These are phyloP conservation scores for Syngnathus acus DNA, from an alignment of 2,797 vertebrate species.

Conservation along the genomic window DNA sequence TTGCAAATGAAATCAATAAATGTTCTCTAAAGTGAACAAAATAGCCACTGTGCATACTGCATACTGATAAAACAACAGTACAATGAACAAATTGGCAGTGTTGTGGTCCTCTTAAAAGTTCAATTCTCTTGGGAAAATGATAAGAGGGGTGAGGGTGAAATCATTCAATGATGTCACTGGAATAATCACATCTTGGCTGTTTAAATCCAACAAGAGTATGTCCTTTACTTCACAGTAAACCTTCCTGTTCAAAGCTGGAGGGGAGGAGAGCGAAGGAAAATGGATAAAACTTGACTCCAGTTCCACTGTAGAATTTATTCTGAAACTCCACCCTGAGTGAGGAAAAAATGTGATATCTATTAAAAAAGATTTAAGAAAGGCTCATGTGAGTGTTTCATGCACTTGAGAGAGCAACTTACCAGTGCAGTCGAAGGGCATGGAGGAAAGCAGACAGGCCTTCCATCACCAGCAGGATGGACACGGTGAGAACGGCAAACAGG, in stretches of 20 bases:
- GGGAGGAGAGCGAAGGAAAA: conserved; percentile 82
- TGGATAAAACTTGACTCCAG: conserved; percentile 87
- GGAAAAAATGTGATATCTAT: neutral
- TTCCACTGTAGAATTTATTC: conserved; percentile 92
- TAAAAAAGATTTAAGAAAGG: neutral
- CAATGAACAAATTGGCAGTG: neutral
- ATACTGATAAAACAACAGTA: neutral
- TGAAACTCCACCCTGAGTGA: conserved; percentile 94
- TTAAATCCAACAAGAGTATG: conserved; percentile 3
- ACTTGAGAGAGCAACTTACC: conserved; percentile 66
- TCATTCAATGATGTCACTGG: conserved; percentile 8
- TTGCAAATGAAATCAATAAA: neutral
- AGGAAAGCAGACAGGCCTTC: conserved; percentile 97
- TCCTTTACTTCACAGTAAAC: conserved; percentile 65
- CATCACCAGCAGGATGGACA: conserved; percentile 92
- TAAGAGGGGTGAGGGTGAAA: conserved; percentile 13
- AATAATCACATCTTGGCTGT: conserved; percentile 17
- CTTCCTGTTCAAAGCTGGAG: conserved; percentile 66
- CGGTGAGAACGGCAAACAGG: conserved; percentile 82
- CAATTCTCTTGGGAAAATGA: conserved; percentile 3
- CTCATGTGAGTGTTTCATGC: neutral
- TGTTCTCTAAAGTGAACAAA: conserved; percentile 7
- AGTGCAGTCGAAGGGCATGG: conserved; percentile 92
- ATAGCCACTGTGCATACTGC: neutral
- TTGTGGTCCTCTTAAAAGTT: neutral